phyloP scores from a whole-genome alignment of 2,797 vertebrate species.

The Bucorvus abyssinicus region DNA sequence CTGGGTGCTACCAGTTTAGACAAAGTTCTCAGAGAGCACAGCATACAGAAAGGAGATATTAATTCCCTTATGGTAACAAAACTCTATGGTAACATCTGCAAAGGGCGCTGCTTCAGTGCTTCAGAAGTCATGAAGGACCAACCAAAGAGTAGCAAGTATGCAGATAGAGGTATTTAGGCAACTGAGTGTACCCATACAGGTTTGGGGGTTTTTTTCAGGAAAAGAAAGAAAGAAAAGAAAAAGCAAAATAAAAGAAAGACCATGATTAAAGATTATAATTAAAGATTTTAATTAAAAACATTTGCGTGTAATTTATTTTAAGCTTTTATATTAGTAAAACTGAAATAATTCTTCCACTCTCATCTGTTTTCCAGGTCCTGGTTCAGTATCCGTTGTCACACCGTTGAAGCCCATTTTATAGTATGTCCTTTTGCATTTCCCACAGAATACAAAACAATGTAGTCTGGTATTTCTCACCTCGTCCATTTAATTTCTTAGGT shows the following conservation, averaged over 20 bases:
- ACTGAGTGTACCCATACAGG: neutral
- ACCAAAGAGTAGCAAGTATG: neutral
- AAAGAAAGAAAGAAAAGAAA: neutral
- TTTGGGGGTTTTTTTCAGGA: neutral
- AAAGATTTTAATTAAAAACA: neutral
- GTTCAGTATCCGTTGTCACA: neutral
- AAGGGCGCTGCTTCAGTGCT: neutral
- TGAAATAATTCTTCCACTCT: neutral
- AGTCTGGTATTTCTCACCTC: neutral
- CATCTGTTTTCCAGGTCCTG: neutral
- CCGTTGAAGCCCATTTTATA: neutral
- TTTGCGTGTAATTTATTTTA: neutral
- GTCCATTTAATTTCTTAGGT: neutral
- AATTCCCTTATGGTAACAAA: neutral
- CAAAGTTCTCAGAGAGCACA: neutral
- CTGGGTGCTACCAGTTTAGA: neutral
- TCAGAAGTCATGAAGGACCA: neutral
- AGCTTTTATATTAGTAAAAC: neutral
- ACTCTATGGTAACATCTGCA: neutral
- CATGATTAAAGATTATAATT: neutral
- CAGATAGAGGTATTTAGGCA: neutral
- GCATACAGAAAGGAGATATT: neutral
- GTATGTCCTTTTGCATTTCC: neutral
- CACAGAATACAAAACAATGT: neutral
- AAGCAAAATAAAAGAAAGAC: neutral